phyloP scores from a whole-genome alignment of 2,797 vertebrate genomes.

The Dryobates pubescens region DNA sequence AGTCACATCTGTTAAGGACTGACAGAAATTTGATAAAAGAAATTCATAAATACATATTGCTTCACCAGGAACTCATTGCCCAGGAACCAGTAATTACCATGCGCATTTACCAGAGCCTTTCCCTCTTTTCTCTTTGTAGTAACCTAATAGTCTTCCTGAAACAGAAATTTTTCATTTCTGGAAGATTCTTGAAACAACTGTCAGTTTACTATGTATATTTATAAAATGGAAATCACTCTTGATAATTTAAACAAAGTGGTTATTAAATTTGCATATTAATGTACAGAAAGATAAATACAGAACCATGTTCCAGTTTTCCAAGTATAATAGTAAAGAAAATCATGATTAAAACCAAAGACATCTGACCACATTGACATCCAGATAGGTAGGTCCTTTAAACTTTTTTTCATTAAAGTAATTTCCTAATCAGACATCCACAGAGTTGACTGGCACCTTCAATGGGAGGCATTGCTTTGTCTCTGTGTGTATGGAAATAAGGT shows the following conservation, averaged over 20 bases:
- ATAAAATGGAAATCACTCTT: neutral
- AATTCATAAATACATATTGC: neutral
- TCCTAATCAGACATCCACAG: no score
- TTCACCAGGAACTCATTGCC: neutral
- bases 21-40: neutral
- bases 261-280: neutral
- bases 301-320: neutral
- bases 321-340: neutral
- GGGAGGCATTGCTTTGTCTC: neutral
- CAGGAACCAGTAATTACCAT: neutral
- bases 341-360: neutral
- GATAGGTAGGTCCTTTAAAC: neutral
- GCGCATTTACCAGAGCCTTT: neutral
- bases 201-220: neutral
- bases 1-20: neutral
- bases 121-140: neutral
- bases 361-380: neutral
- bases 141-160: neutral
- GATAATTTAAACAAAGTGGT: neutral
- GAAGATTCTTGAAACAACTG: neutral
- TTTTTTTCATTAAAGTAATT: neutral
- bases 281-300: neutral
- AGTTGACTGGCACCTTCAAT: neutral
- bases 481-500: neutral
- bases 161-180: neutral